phyloP scores from a whole-genome alignment of 2,888 invertebrate species.

The Neoascia interrupta region DNA sequence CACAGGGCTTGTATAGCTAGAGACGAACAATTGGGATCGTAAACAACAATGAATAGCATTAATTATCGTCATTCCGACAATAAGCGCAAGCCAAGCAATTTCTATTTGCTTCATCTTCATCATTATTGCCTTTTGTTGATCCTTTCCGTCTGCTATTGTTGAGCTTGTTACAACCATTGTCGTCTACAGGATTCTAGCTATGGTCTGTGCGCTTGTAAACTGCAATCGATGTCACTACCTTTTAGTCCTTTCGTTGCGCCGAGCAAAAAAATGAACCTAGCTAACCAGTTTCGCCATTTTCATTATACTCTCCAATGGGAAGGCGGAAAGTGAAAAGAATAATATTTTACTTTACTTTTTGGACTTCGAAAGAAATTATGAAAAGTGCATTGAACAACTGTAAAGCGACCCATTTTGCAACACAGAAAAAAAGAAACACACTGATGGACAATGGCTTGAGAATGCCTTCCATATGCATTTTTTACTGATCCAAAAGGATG shows the following conservation, averaged over 20 bases:
- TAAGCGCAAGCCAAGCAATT: conserved; percentile 65
- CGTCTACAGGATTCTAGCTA: neutral
- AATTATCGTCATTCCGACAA: conserved; percentile 60
- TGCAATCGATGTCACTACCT: neutral
- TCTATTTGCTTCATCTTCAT: conserved; percentile 68
- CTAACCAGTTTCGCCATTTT: neutral
- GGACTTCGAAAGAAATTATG: conserved; percentile 35
- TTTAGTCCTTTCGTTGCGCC: neutral
- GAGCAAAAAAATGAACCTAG: neutral
- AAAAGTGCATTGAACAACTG: conserved; percentile 22
- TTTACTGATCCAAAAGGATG: conserved; percentile 31
- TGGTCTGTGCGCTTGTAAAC: neutral
- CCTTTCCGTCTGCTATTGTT: conserved; percentile 42
- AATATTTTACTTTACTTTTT: conserved; percentile 25
- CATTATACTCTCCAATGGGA: neutral
- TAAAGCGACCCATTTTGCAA: conserved; percentile 58
- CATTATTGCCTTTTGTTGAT: conserved; percentile 65
- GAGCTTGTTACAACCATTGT: neutral
- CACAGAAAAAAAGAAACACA: neutral
- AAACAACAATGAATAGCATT: conserved; percentile 62
- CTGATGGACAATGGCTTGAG: neutral
- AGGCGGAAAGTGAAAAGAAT: no score
- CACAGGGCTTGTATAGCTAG: neutral
- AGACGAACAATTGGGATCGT: conserved; percentile 9
- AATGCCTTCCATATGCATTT: no score